These are phyloP conservation scores for Orthonevra nobilis DNA, from an alignment of 2,888 invertebrate species.

Conservation along the genomic window DNA sequence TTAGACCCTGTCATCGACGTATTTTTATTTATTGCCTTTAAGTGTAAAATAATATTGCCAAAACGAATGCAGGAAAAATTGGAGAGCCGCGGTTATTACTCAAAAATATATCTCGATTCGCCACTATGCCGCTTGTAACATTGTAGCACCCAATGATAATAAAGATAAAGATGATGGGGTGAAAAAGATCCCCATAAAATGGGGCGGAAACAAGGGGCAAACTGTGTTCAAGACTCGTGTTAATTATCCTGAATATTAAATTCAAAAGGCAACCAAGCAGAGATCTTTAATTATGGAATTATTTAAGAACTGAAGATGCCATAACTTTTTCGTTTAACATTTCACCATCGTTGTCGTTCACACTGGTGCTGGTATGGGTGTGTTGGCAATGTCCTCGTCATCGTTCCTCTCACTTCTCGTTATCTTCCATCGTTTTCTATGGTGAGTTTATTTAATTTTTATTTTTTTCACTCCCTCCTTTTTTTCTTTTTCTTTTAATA, in stretches of 20 bases:
- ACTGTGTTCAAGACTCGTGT: slow-evolving; percentile 63
- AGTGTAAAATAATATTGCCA: too few relatives aligned
- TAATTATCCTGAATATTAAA: slow-evolving; percentile 70
- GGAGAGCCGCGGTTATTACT: too few relatives aligned
- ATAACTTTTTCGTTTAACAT: slow-evolving; percentile 62
- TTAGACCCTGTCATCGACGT: too few relatives aligned
- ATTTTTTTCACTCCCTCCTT: slow-evolving; percentile 6
- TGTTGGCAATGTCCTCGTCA: slow-evolving; percentile 4
- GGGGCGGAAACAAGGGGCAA: slow-evolving; percentile 39
- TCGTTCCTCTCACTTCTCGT: too few relatives aligned
- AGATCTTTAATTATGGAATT: slow-evolving; percentile 69
- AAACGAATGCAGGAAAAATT: too few relatives aligned
- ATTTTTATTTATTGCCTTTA: too few relatives aligned
- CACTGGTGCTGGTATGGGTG: too few relatives aligned
- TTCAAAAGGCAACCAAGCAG: slow-evolving; percentile 64
- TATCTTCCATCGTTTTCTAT: slow-evolving; percentile 19
- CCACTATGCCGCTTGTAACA: slow-evolving; percentile 18
- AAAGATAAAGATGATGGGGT: slow-evolving; percentile 43
- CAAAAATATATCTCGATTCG: too few relatives aligned
- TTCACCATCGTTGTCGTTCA: too few relatives aligned
- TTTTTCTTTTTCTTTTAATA: slow-evolving; percentile 15
- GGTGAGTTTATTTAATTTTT: slow-evolving; percentile 41
- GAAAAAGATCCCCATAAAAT: slow-evolving; percentile 16
- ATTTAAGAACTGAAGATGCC: slow-evolving; percentile 69
- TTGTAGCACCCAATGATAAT: slow-evolving; percentile 42